These are phyloP conservation scores for Pseudobourletiella spinata DNA, from an alignment of 1,140 invertebrate genomes.

Conservation along the genomic window DNA sequence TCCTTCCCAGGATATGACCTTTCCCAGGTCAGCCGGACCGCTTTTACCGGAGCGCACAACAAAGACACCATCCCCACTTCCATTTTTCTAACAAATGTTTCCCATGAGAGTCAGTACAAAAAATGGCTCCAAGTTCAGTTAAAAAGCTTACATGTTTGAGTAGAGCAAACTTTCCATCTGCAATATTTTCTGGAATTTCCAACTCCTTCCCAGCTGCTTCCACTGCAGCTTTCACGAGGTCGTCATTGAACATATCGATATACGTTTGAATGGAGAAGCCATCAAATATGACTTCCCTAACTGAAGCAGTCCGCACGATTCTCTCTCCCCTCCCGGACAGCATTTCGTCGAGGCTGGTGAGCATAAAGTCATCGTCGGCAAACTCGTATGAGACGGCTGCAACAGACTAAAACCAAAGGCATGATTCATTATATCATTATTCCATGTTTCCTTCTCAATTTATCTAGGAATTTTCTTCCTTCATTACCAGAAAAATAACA, in stretches of 20 bases:
- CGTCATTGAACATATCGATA: background rate
- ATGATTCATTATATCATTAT: too few species aligned
- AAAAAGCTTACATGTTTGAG: conserved; percentile 3
- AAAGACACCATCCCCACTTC: conserved; percentile 47
- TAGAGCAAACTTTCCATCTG: conserved; percentile 11
- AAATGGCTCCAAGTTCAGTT: background rate
- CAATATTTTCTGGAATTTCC: background rate
- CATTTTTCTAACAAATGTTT: conserved; percentile 48
- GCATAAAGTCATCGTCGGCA: conserved; percentile 7
- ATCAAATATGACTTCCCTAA: conserved; percentile 12
- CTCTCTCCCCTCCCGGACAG: conserved; percentile 11
- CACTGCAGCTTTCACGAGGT: background rate
- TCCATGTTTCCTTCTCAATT: too few species aligned
- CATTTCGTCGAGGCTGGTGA: conserved; percentile 10
- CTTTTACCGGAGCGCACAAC: conserved; percentile 58
- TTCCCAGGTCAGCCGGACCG: conserved; percentile 56
- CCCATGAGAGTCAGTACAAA: background rate
- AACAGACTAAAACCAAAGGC: too few species aligned
- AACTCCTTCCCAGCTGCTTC: background rate
- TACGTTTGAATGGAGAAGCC: conserved; percentile 5
- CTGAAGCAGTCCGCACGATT: background rate
- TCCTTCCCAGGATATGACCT: conserved; percentile 52
- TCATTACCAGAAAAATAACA: conserved; percentile 9
- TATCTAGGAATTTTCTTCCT: too few species aligned
- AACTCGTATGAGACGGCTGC: background rate